Conservation (phyloP, 2,888 invertebrate species). For the Anoplius nigerrimus region DNA sequence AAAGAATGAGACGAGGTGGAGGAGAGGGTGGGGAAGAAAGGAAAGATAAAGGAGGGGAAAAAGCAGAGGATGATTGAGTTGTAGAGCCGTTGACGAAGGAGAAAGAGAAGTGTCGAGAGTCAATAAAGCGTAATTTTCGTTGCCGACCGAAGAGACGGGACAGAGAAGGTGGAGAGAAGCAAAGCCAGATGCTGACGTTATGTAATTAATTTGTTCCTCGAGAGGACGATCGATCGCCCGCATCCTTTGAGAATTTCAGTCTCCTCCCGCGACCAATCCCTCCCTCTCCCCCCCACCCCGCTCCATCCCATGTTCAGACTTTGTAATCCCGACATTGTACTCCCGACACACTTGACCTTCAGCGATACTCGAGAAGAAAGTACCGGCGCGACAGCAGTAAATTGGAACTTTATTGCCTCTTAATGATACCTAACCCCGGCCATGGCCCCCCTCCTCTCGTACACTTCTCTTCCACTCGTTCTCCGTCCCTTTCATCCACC, state of each 20-base stretch:
- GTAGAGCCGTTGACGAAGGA: too few species aligned
- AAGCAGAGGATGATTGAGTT: too few species aligned
- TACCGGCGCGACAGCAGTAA: constrained; percentile 30
- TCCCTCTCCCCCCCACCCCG: constrained; percentile 16
- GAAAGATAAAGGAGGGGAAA: too few species aligned
- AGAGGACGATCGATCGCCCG: too few species aligned
- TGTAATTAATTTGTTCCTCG: too few species aligned
- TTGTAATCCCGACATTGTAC: constrained; percentile 1
- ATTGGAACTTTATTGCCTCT: constrained; percentile 41
- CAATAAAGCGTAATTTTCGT: too few species aligned
- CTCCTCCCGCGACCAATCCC: constrained; percentile 1
- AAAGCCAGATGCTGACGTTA: too few species aligned
- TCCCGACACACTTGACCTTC: constrained; percentile 34
- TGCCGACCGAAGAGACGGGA: too few species aligned
- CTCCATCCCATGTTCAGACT: constrained; percentile 6
- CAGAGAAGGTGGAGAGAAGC: too few species aligned
- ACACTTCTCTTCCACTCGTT: neutral
- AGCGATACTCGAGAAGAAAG: constrained; percentile 21
- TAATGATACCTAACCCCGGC: constrained; percentile 13
- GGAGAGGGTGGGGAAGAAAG: too few species aligned
- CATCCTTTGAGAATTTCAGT: constrained; percentile 14
- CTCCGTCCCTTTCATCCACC: neutral
- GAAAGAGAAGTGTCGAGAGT: too few species aligned
- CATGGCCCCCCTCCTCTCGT: neutral
- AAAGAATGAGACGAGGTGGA: too few species aligned